A percentile compares a stretch with the other conserved stretches of the same genome.
Conservation (phyloP, 2,797 vertebrate species). For the Acanthopagrus latus region DNA sequence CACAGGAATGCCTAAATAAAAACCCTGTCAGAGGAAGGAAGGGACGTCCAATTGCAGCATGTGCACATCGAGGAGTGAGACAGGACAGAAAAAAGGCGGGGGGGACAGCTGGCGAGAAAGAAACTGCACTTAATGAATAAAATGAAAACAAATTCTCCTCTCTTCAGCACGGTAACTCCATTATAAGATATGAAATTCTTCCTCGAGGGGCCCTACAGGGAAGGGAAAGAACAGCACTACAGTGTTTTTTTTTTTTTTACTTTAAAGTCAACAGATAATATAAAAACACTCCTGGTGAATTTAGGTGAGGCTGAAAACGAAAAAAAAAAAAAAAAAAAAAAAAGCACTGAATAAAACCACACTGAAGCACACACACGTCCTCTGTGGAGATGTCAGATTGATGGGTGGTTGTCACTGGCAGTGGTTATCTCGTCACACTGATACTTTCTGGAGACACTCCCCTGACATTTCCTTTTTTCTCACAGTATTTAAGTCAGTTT, state of each 20-base stretch:
- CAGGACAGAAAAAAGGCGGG: not conserved
- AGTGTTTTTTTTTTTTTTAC: conserved; percentile 29
- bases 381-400: conserved; percentile 28
- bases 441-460: conserved; percentile 10
- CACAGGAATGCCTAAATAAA: not conserved
- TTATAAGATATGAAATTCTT: conserved; percentile 25
- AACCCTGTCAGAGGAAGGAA: not conserved
- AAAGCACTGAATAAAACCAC: not conserved
- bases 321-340: too few relatives aligned
- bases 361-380: not conserved
- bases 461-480: conserved; percentile 7
- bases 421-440: conserved; percentile 14
- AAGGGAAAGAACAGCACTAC: not conserved
- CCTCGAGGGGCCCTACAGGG: not conserved
- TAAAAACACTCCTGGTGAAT: conserved; percentile 9
- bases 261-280: conserved; percentile 16
- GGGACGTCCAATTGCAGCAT: conserved; percentile 15
- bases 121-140: conserved; percentile 3
- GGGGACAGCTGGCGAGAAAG: not conserved
- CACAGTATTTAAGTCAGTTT: conserved; percentile 15
- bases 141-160: not conserved
- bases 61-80: conserved; percentile 3
- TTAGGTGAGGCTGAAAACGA: not conserved
- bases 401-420: not conserved
- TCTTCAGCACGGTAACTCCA: conserved; percentile 6